Conservation (phyloP, 1,140 invertebrate genomes). For the Drosophila saltans region DNA sequence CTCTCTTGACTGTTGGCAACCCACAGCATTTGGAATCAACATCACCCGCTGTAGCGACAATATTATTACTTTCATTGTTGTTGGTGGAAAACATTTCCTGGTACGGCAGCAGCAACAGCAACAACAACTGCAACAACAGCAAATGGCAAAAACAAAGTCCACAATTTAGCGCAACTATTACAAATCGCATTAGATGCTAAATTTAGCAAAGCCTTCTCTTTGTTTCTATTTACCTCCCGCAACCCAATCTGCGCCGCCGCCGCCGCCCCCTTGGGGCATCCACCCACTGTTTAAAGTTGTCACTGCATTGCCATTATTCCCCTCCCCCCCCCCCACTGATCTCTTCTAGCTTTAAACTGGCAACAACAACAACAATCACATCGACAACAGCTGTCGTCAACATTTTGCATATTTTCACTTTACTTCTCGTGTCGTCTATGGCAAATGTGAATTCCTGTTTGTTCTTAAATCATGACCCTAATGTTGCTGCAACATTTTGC, state of each 20-base stretch:
- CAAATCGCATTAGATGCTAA: conserved; percentile 79
- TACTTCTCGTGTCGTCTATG: background rate
- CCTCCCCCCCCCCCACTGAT: background rate
- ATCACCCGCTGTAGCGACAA: conserved; percentile 63
- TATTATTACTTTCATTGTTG: conserved; percentile 70
- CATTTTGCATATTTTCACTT: conserved; percentile 56
- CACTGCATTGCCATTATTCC: background rate
- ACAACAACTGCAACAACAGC: conserved; percentile 33
- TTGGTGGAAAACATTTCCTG: conserved; percentile 72
- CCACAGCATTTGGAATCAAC: conserved; percentile 31
- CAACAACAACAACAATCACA: conserved; percentile 13
- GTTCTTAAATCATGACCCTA: conserved; percentile 50
- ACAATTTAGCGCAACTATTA: conserved; percentile 79
- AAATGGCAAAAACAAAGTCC: conserved; percentile 32
- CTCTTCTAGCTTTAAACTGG: background rate
- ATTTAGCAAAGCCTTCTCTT: conserved; percentile 56
- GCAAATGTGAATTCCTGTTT: conserved; percentile 1
- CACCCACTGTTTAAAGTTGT: no score
- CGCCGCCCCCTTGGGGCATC: background rate
- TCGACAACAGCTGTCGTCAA: conserved; percentile 42
- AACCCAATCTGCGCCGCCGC: background rate
- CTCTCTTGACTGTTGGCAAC: conserved; percentile 41
- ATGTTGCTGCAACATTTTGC: conserved; percentile 66
- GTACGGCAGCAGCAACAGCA: conserved; percentile 55
- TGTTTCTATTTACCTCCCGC: background rate